These are phyloP conservation scores for Thaumetopoea pityocampa DNA, from an alignment of 1,140 invertebrate species.

Conservation along the genomic window DNA sequence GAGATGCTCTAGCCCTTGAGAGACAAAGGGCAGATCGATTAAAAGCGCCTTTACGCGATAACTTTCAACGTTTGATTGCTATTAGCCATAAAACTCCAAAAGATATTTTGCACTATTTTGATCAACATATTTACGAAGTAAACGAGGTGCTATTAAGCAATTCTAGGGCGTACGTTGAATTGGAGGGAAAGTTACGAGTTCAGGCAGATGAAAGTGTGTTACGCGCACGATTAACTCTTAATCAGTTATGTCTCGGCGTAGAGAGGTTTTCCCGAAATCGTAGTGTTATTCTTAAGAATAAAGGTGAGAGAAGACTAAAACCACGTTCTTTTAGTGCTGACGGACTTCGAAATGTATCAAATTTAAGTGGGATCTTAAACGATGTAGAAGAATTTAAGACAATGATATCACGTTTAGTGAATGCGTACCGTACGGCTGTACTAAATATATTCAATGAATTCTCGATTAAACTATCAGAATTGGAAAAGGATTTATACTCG, in stretches of 20 bases:
- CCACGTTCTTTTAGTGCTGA: slow-evolving; percentile 24
- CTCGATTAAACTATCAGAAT: slow-evolving; percentile 29
- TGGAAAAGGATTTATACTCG: slow-evolving; percentile 32
- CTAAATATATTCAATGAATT: slow-evolving; percentile 31
- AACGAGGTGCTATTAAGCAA: slow-evolving; percentile 61
- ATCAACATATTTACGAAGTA: slow-evolving; percentile 49
- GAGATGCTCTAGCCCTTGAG: slow-evolving; percentile 42
- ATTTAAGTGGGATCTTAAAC: slow-evolving; percentile 10
- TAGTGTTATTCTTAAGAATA: slow-evolving; percentile 24
- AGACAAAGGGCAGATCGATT: slow-evolving; percentile 40
- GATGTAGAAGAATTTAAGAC: slow-evolving; percentile 31
- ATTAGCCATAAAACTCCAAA: slow-evolving; percentile 42
- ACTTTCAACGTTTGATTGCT: slow-evolving; percentile 41
- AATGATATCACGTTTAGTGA: slow-evolving; percentile 28
- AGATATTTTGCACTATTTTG: slow-evolving; percentile 50
- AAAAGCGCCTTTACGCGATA: slow-evolving; percentile 32
- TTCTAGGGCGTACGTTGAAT: slow-evolving; percentile 38
- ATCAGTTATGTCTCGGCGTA: slow-evolving; percentile 39
- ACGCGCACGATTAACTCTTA: slow-evolving; percentile 34
- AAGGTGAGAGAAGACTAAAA: slow-evolving; percentile 6
- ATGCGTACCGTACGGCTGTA: slow-evolving; percentile 37
- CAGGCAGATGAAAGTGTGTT: slow-evolving; percentile 39
- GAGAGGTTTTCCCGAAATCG: slow-evolving; percentile 6
- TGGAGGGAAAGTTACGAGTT: slow-evolving; percentile 38
- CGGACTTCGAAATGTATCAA: slow-evolving; percentile 3